Conservation (phyloP, 2,888 invertebrate genomes). For the Spicauda simplicius region DNA sequence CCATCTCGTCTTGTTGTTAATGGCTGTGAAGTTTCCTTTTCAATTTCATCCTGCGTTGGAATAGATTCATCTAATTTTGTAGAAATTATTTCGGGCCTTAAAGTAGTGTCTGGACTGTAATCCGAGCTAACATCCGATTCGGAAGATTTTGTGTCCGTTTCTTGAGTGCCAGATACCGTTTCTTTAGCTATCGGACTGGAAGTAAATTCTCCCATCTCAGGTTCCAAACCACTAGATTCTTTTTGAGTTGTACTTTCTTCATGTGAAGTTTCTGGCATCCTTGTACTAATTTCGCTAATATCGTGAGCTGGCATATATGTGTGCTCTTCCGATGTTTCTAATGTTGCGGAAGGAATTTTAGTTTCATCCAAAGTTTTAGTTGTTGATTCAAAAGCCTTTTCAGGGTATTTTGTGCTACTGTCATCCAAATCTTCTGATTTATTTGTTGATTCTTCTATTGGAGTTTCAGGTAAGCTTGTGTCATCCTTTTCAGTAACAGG, state of each 20-base stretch:
- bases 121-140: neutral
- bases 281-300: constrained; percentile 1
- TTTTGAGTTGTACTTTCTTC: constrained; percentile 16
- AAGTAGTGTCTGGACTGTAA: neutral
- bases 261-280: constrained; percentile 9
- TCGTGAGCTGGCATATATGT: neutral
- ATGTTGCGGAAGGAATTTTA: neutral
- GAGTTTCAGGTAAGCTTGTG: neutral
- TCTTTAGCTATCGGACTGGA: neutral
- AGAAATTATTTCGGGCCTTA: constrained; percentile 7
- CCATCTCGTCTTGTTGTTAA: constrained; percentile 10
- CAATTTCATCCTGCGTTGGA: constrained; percentile 2
- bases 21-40: constrained; percentile 9
- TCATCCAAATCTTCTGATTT: constrained; percentile 7
- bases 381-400: neutral
- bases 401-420: constrained; percentile 10
- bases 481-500: neutral
- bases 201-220: constrained; percentile 1
- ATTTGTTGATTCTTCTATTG: neutral
- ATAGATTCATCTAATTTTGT: constrained; percentile 11
- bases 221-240: neutral
- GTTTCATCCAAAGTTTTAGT: neutral
- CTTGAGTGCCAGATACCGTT: neutral
- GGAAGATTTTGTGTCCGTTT: constrained; percentile 4
- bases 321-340: constrained; percentile 2